Base-by-base conservation (phyloP, 2,888 invertebrate species). In the Nesidiocoris tenuis region DNA sequence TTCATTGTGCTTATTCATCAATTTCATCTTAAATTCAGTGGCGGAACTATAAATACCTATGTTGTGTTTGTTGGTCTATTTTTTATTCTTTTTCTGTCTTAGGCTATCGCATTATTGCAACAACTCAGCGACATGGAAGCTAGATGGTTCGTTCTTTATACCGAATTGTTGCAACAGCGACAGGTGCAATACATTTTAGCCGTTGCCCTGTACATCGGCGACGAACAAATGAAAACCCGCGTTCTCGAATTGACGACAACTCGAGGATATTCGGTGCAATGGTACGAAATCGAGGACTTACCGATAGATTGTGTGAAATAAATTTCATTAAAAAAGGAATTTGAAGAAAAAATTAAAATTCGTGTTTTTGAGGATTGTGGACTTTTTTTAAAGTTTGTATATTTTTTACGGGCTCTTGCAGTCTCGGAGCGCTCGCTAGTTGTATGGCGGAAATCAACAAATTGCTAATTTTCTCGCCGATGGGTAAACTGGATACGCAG, bases 51-150 rank as follows among this genome's bases (percentile, higher is more conserved):
- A n/a, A n/a, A n/a, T n/a, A n/a, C n/a, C n/a, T n/a, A n/a, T n/a
- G n/a, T n/a, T n/a, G n/a, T 39, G 39, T 39, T 7, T 7, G 59
- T 16, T 59, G 5, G n/a, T 59, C n/a, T 18, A 59, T 16, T 16
- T 59, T 66, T 39, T 39, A 71, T 39, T 39, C n/a, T n/a, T 39
- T 12, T 39, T 3, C 67, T 59, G 24, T 82, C 87, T 55, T 84
- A 87, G 80, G 85, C 86, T 0, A 80, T 88, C 56, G 84, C 83
- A 2, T 81, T 88, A 21, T 83, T 86, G n/a, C 83, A 85, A 39
- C 85, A 86, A 79, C 81, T 87, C 57, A 84, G 85, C 0, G 82
- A 83, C 64, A 82, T 84, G 71, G 84, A 85, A 80, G 82, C 83
- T 0, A 81, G 82, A 12, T 87, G 87, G 87, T 79, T 84, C 19